phyloP scores from a whole-genome alignment of 2,113 vertebrate genomes.

The Peromyscus maniculatus region DNA sequence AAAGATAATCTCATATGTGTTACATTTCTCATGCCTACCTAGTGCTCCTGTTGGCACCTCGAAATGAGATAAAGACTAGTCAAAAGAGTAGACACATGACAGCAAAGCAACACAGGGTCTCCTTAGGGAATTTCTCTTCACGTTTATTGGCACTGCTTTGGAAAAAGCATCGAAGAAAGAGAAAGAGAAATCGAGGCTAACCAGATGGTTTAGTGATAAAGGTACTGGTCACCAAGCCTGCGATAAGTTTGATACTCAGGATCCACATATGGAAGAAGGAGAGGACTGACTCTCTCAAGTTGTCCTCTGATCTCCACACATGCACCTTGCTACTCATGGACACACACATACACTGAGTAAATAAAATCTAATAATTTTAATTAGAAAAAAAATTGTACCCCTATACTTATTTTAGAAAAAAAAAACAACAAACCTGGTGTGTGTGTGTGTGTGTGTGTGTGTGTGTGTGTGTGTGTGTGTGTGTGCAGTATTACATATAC shows the following conservation, averaged over 20 bases:
- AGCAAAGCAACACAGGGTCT: background rate
- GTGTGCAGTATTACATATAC: background rate
- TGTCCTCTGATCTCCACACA: background rate
- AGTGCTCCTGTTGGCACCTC: background rate
- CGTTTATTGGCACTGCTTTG: background rate
- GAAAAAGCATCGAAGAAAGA: background rate
- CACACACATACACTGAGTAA: background rate
- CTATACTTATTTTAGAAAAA: background rate
- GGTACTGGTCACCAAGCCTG: background rate
- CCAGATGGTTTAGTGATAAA: background rate
- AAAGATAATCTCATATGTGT: background rate
- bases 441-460: background rate
- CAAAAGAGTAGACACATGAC: background rate
- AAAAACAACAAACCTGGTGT: background rate
- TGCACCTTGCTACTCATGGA: too few relatives aligned
- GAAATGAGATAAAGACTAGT: background rate
- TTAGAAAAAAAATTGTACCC: background rate
- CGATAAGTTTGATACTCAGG: too few relatives aligned
- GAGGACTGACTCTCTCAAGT: background rate
- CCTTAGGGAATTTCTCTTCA: background rate
- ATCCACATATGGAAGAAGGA: background rate
- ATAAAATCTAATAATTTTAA: background rate
- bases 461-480: too few relatives aligned
- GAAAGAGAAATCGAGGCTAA: background rate
- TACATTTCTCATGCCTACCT: background rate